These are phyloP conservation scores for Bhutanitis thaidina DNA, from an alignment of 2,888 invertebrate species.

Conservation along the genomic window DNA sequence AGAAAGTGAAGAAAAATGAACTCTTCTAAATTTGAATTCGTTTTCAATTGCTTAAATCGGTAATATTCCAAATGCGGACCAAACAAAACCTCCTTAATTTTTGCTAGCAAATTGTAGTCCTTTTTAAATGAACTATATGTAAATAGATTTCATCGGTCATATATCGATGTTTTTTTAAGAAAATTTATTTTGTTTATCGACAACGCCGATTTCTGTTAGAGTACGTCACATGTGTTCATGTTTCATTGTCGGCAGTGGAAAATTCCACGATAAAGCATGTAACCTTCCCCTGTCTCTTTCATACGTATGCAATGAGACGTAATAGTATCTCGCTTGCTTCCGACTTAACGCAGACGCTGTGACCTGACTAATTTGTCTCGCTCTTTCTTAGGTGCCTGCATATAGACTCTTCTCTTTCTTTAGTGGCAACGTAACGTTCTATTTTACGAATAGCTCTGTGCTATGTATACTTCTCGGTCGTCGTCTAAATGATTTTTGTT, in stretches of 20 bases:
- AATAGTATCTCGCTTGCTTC: conserved; percentile 50
- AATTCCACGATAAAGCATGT: conserved; percentile 76
- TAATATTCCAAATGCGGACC: too few relatives aligned
- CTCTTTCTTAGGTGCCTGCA: conserved; percentile 39
- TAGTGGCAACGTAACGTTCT: conserved; percentile 63
- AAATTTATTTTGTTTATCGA: conserved; percentile 24
- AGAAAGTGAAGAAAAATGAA: too few relatives aligned
- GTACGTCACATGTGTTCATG: conserved; percentile 58
- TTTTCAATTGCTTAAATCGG: too few relatives aligned
- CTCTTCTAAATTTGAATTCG: too few relatives aligned
- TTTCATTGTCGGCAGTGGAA: conserved; percentile 79
- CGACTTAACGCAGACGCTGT: conserved; percentile 71
- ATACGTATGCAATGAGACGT: conserved; percentile 38
- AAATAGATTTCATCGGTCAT: too few relatives aligned
- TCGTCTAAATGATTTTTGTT: conserved; percentile 75
- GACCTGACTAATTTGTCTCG: conserved; percentile 59
- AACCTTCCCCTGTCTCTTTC: conserved; percentile 60
- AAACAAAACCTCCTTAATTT: too few relatives aligned
- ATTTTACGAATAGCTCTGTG: conserved; percentile 78
- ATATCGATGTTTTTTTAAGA: not conserved
- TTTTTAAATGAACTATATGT: too few relatives aligned
- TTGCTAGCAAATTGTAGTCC: too few relatives aligned
- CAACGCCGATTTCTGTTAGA: conserved; percentile 37
- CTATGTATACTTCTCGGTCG: conserved; percentile 80
- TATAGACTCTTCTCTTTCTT: conserved; percentile 58